Base-by-base conservation (phyloP, 2,888 invertebrate genomes). In the Epicampocera succincta region DNA sequence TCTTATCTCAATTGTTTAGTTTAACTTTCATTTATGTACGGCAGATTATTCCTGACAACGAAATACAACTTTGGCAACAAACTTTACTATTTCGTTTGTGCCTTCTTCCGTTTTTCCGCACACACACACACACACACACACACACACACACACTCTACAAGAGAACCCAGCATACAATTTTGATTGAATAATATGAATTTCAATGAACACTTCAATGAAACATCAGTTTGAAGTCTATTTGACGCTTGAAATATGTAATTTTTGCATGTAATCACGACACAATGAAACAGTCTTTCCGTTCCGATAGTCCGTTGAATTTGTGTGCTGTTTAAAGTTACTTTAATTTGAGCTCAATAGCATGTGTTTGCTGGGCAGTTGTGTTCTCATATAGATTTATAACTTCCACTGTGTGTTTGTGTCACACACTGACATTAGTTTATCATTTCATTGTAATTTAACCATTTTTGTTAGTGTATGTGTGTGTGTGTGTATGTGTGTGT, bases 1-100 rank as follows among this genome's bases (percentile, higher is more conserved):
- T 89, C 90, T 90, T 90, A 90, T 90, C 90, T 90, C 90, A 90
- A 90, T 90, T 90, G 89, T 87, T 90, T 87, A 87, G 87, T 87
- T 87, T 85, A 87, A 87, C 86, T 86, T 84, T 85, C 84, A 80
- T 83, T 84, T 83, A 81, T 82, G 71, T 78, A 78, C 78, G 74
- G 50, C 78, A 82, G 82, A 82, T 82, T 82, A 78, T 71, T 74
- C 66, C 76, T 80, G 83, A 76, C 80, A 83, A 80, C 77, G 73
- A 77, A 77, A 80, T 69, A 76, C 73, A 83, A 76, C 60, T 77
- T 80, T 76, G 80, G 60, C 76, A 76, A 74, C 73, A 58, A 78
- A 73, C 78, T 79, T 78, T 38, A 58, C 58, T 72, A 66, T 78
- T 73, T 60, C 42, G 44, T 77, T 61, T 52, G 60, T 60, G 66